phyloP scores from a whole-genome alignment of 2,113 vertebrate genomes.

The Pyrgilauda ruficollis region DNA sequence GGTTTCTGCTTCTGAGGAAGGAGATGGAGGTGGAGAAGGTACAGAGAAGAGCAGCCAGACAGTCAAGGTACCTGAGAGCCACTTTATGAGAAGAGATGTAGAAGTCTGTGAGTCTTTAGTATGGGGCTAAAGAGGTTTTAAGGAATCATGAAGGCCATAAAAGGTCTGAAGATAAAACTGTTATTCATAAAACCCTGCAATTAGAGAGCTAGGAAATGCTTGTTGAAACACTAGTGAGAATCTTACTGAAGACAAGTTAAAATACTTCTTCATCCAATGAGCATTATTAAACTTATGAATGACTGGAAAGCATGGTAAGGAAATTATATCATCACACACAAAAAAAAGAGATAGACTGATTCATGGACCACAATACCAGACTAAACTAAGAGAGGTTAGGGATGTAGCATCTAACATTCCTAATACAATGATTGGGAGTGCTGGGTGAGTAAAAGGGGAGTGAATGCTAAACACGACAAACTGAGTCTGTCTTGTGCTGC shows the following conservation, averaged over 20 bases:
- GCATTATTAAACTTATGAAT: background rate
- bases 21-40: background rate
- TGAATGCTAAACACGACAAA: background rate
- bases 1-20: background rate
- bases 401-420: background rate
- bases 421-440: background rate
- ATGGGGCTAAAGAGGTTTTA: background rate
- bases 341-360: rapidly evolving
- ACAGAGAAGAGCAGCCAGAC: background rate
- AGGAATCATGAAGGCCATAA: background rate
- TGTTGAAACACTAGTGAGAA: background rate
- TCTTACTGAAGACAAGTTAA: background rate
- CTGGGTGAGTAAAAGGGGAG: background rate
- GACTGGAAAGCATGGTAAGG: background rate
- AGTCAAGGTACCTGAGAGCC: background rate
- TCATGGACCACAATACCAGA: background rate
- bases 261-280: background rate
- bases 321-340: background rate
- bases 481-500: background rate
- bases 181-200: background rate
- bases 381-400: background rate
- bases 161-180: background rate
- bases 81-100: background rate
- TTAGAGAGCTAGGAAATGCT: background rate
- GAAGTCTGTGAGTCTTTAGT: background rate